phyloP scores from a whole-genome alignment of 2,113 vertebrate species.

The Neotragus moschatus region DNA sequence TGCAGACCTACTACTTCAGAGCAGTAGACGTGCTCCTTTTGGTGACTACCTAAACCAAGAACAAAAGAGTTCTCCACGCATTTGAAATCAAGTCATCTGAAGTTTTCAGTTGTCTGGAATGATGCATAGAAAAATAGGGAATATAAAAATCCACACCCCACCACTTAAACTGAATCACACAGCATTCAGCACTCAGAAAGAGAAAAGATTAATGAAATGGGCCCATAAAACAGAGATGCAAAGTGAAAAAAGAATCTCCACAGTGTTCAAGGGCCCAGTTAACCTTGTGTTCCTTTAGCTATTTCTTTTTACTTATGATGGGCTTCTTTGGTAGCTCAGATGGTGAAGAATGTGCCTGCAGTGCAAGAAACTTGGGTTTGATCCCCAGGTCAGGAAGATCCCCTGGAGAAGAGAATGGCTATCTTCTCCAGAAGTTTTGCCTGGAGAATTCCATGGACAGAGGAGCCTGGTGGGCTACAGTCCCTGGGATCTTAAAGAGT shows the following conservation, averaged over 20 bases:
- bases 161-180: background rate
- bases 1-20: fast-evolving
- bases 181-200: background rate
- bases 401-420: background rate
- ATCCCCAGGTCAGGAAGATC: background rate
- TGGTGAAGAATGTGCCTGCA: background rate
- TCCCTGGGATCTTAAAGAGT: background rate
- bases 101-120: background rate
- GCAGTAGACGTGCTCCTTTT: background rate
- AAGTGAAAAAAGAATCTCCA: background rate
- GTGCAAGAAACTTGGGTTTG: background rate
- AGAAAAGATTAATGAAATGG: background rate
- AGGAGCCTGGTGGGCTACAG: background rate
- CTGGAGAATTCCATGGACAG: background rate
- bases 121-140: background rate
- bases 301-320: background rate
- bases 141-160: background rate
- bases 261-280: background rate
- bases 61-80: background rate
- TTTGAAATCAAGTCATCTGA: background rate
- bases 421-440: background rate
- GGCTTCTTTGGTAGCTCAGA: background rate
- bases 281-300: background rate
- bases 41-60: background rate
- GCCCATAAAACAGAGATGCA: background rate